Evolutionary conservation across 30 jellyfish, hydroid and myxozoan genomes (phyloP).

Genomic region (Sanderia malayensis): DNA sequence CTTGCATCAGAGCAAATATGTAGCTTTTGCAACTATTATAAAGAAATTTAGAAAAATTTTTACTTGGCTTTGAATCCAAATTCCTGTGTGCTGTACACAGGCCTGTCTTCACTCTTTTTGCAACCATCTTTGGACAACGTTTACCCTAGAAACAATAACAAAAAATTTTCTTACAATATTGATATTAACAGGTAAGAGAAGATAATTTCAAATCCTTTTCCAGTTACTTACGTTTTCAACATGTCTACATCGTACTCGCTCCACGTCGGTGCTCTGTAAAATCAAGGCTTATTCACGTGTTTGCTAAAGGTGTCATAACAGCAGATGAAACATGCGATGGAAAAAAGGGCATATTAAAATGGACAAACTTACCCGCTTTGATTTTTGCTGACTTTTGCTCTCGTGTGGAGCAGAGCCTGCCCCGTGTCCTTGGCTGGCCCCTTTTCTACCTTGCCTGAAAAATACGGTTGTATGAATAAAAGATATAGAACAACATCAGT

Average conservation of each 20-base stretch:
- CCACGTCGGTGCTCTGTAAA: constrained; percentile 14
- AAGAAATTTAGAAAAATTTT: no score
- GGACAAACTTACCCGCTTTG: constrained; percentile 33
- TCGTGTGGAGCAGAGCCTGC: constrained; percentile 38
- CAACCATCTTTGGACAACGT: constrained; percentile 89
- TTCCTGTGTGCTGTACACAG: constrained; percentile 76
- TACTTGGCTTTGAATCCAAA: constrained; percentile 28
- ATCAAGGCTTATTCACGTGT: no score
- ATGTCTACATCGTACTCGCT: constrained; percentile 72
- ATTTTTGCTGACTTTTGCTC: constrained; percentile 31
- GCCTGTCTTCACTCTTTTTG: constrained; percentile 82
- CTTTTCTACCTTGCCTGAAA: constrained; percentile 19
- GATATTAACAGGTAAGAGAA: no score
- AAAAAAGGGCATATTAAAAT: no score
- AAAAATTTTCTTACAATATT: no score
- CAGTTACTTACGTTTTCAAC: constrained; percentile 77
- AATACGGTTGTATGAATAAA: no score
- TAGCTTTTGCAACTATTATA: no score
- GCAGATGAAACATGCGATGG: no score
- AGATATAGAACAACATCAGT: no score
- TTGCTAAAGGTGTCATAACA: no score
- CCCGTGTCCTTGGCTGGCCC: not conserved
- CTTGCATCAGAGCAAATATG: no score
- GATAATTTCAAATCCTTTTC: no score
- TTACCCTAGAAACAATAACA: constrained; percentile 71